Percentiles rank a stretch among this genome's conserved stretches.
These are phyloP conservation scores for Psammodynastes pulverulentus DNA, from an alignment of 2,113 vertebrate genomes.

Conservation along the genomic window DNA sequence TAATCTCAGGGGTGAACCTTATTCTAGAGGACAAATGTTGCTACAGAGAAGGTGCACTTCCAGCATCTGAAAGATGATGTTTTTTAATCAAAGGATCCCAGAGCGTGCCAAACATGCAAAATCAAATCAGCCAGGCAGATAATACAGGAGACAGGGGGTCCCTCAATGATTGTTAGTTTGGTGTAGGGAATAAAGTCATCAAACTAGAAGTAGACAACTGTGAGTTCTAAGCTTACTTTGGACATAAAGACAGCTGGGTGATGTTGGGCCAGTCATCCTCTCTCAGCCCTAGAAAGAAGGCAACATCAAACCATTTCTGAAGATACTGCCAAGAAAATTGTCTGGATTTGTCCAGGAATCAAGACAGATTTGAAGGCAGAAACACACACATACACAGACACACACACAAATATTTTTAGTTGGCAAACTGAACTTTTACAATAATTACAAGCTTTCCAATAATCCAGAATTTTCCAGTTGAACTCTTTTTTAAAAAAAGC, in stretches of 20 bases:
- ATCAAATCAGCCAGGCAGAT: not conserved
- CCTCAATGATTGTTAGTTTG: not conserved
- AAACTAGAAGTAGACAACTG: not conserved
- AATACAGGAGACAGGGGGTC: not conserved
- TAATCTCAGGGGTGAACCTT: not conserved
- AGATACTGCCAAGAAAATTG: not conserved
- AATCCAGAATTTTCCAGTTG: not conserved
- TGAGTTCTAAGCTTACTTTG: not conserved
- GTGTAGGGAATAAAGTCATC: not conserved
- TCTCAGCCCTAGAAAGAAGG: not conserved
- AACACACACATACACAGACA: not conserved
- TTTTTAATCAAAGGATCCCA: not conserved
- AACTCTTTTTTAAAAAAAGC: not conserved
- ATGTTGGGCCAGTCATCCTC: not conserved
- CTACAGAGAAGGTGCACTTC: not conserved
- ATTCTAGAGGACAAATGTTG: not conserved
- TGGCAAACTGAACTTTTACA: not conserved
- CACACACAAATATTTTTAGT: not conserved
- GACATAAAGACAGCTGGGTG: not conserved
- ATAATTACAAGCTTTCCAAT: not conserved
- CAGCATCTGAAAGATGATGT: not conserved
- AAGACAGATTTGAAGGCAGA: not conserved
- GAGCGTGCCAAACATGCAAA: not conserved
- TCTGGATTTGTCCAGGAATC: not conserved
- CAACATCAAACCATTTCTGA: not conserved